Evolutionary conservation across 2,888 invertebrate genomes (phyloP).

Genomic region (Nephrotoma guestfalica): DNA sequence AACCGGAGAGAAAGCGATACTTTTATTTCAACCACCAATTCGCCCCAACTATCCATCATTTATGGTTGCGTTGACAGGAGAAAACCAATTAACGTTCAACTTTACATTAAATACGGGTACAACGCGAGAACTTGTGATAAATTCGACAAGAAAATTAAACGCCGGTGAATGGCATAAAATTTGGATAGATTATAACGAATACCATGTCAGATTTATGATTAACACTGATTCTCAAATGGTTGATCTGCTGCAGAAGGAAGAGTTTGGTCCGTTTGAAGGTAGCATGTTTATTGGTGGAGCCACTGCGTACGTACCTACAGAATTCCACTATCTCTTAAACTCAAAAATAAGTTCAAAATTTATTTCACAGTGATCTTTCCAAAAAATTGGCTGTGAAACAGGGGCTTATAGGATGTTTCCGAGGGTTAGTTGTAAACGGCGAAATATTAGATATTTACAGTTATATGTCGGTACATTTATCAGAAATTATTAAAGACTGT

Average conservation of each 20-base stretch:
- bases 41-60: conserved; percentile 80
- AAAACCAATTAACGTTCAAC: conserved; percentile 78
- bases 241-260: conserved; percentile 67
- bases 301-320: conserved; percentile 54
- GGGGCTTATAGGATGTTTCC: conserved; percentile 86
- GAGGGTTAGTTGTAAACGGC: conserved; percentile 82
- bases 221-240: conserved; percentile 83
- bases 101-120: conserved; percentile 76
- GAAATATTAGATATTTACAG: conserved; percentile 83
- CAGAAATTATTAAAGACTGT: conserved; percentile 85
- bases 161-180: conserved; percentile 94
- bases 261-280: conserved; percentile 84
- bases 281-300: conserved; percentile 90
- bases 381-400: conserved; percentile 72
- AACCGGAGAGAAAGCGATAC: conserved; percentile 75
- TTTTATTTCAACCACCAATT: conserved; percentile 82
- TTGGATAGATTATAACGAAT: conserved; percentile 88
- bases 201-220: conserved; percentile 85
- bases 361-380: conserved; percentile 49
- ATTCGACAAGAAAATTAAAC: conserved; percentile 67
- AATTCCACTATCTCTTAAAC: background rate
- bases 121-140: conserved; percentile 66
- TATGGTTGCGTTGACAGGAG: conserved; percentile 78
- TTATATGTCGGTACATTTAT: conserved; percentile 81
- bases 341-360: background rate